Conservation (phyloP, 1,140 invertebrate genomes). For the Drosophila lacertosa region DNA sequence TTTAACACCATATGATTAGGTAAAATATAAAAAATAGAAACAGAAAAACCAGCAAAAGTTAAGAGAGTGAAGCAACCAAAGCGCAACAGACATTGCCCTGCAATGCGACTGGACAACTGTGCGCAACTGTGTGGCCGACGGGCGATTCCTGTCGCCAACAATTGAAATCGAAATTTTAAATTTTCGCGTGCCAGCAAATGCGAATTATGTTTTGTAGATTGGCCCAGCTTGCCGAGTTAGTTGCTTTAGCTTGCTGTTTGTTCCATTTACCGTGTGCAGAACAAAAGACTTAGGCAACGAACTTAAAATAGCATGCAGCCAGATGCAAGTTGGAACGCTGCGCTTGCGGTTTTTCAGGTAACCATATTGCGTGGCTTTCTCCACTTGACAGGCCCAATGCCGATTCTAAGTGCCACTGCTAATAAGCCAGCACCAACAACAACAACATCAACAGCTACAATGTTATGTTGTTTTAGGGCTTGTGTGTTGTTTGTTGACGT, state of each 20-base stretch:
- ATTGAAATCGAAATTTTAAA: constrained; percentile 33
- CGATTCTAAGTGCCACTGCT: constrained; percentile 68
- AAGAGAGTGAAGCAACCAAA: constrained; percentile 3
- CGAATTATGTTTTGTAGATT: constrained; percentile 29
- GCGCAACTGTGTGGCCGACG: neutral
- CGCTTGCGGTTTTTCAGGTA: constrained; percentile 71
- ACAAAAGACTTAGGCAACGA: constrained; percentile 79
- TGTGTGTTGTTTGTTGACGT: constrained; percentile 9
- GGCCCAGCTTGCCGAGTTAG: neutral
- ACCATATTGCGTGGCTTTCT: constrained; percentile 56
- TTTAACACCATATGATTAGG: constrained; percentile 28
- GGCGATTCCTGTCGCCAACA: constrained; percentile 3
- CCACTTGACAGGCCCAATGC: constrained; percentile 39
- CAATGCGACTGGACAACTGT: neutral
- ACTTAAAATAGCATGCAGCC: constrained; percentile 55
- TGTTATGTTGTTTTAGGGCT: constrained; percentile 29
- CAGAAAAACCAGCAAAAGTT: too few relatives aligned
- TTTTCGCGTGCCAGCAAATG: constrained; percentile 4
- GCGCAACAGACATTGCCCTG: constrained; percentile 21
- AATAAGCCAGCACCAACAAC: constrained; percentile 48
- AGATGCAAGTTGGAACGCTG: constrained; percentile 28
- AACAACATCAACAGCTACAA: neutral
- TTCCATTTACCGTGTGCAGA: constrained; percentile 42
- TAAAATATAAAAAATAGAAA: neutral
- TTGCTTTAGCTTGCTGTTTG: constrained; percentile 4